phyloP scores from a whole-genome alignment of 2,888 invertebrate species.

The Calephelis perditalis region DNA sequence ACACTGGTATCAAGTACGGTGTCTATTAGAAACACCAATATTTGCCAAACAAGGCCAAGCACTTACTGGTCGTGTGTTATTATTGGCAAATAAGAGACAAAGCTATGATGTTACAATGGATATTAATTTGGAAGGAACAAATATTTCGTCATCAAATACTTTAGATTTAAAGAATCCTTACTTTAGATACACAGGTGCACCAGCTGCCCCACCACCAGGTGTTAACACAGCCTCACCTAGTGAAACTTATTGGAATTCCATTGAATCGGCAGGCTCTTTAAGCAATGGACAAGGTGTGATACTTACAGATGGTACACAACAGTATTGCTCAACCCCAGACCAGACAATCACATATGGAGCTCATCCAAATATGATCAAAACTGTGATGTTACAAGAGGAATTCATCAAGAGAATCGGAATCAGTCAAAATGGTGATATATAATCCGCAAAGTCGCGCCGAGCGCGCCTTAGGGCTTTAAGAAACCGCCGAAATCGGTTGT shows the following conservation, averaged over 20 bases:
- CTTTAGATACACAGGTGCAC: constrained; percentile 96
- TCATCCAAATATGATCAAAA: constrained; percentile 71
- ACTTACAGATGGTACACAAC: constrained; percentile 60
- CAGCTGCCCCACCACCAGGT: constrained; percentile 95
- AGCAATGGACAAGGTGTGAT: constrained; percentile 67
- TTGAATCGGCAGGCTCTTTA: constrained; percentile 83
- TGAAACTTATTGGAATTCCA: constrained; percentile 93
- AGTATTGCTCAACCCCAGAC: constrained; percentile 62
- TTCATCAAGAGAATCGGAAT: constrained; percentile 75
- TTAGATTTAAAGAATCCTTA: constrained; percentile 99
- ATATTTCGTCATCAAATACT: constrained; percentile 87
- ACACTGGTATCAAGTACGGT: constrained; percentile 99
- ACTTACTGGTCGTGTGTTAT: constrained; percentile 90
- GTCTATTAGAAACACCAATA: constrained; percentile 94
- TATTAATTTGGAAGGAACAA: constrained; percentile 92
- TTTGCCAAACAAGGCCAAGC: constrained; percentile 96
- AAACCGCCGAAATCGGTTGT: constrained; percentile 74
- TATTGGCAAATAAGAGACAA: constrained; percentile 96
- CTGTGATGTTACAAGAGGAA: constrained; percentile 74
- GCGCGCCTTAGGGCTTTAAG: constrained; percentile 73
- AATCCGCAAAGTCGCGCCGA: constrained; percentile 71
- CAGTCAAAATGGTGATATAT: constrained; percentile 75
- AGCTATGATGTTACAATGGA: constrained; percentile 99
- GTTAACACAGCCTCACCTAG: constrained; percentile 94
- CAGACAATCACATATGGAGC: constrained; percentile 58